Conservation (phyloP, 2,113 vertebrate genomes). For the Psittacula cyanocephala region DNA sequence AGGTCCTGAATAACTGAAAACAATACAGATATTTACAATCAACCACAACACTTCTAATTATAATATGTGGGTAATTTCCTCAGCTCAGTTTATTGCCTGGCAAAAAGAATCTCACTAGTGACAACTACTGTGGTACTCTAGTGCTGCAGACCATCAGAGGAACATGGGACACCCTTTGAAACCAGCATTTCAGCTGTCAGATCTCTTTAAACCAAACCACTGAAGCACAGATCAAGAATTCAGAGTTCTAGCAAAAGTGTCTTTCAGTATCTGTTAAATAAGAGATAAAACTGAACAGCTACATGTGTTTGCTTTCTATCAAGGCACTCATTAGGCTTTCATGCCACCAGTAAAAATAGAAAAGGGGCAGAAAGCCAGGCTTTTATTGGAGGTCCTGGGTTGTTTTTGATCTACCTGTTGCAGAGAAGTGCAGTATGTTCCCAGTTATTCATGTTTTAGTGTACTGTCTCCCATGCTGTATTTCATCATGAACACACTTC, state of each 20-base stretch:
- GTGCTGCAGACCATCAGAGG: background rate
- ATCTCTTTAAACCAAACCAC: background rate
- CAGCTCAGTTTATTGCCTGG: background rate
- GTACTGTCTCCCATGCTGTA: background rate
- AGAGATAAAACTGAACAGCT: background rate
- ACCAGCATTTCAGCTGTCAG: background rate
- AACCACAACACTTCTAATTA: background rate
- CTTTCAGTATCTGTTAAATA: background rate
- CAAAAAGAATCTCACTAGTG: background rate
- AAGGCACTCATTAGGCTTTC: background rate
- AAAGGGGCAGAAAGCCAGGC: background rate
- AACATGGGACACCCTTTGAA: background rate
- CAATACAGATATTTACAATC: background rate
- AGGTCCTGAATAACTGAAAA: background rate
- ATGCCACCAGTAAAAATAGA: background rate
- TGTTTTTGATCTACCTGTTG: background rate
- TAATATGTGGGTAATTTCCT: background rate
- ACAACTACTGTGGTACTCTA: background rate
- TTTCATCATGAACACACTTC: background rate
- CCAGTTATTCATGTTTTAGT: background rate
- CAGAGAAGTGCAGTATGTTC: background rate
- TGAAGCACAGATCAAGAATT: background rate
- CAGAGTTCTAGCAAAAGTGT: background rate
- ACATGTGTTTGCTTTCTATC: background rate
- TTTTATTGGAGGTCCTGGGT: background rate